phyloP scores from a whole-genome alignment of 2,113 vertebrate genomes.

The Galbula dea region DNA sequence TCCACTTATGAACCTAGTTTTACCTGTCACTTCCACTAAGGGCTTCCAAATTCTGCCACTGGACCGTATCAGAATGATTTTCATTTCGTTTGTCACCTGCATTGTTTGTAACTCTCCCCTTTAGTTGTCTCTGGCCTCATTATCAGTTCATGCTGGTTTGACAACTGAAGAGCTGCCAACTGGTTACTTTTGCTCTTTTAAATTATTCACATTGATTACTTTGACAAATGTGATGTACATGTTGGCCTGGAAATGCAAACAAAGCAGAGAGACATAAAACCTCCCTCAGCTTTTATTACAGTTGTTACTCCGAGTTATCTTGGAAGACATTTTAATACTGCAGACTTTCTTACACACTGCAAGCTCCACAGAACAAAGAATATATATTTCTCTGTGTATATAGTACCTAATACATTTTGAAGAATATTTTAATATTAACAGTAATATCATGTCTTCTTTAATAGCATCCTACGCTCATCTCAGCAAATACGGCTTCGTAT shows the following conservation, averaged over 20 bases:
- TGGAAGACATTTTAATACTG: neutral
- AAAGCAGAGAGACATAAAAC: neutral
- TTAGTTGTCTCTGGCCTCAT: neutral
- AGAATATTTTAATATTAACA: neutral
- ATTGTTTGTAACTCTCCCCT: neutral
- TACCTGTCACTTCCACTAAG: neutral
- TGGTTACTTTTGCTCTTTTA: constrained; percentile 39
- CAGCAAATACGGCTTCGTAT: neutral
- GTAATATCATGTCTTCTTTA: neutral
- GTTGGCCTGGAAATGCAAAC: neutral
- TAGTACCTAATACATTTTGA: neutral
- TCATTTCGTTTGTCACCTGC: neutral
- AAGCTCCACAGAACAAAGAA: neutral
- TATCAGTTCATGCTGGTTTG: constrained; percentile 14
- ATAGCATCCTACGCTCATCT: neutral
- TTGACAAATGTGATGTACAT: neutral
- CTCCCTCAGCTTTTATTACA: neutral
- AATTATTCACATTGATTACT: constrained; percentile 51
- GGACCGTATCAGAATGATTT: neutral
- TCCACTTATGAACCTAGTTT: neutral
- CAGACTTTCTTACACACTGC: neutral
- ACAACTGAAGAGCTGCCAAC: constrained; percentile 5
- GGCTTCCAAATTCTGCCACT: neutral
- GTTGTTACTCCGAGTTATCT: neutral
- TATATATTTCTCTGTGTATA: neutral